These are phyloP conservation scores for Caranx ignobilis DNA, from an alignment of 2,113 vertebrate genomes.

Conservation along the genomic window DNA sequence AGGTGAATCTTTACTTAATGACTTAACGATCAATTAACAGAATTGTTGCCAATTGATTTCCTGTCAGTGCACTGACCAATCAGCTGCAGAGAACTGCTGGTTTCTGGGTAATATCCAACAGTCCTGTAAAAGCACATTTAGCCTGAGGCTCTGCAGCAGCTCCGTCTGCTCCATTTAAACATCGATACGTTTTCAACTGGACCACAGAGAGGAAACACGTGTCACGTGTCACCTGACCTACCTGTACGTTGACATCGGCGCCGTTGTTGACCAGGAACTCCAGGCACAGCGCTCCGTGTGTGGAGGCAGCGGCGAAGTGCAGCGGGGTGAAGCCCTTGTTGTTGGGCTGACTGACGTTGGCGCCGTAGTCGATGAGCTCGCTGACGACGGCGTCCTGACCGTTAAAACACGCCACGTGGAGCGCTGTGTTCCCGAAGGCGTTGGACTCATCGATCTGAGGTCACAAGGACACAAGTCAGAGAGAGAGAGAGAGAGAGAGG, in stretches of 20 bases:
- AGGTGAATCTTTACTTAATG: too few species aligned
- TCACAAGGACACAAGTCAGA: neutral
- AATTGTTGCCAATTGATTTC: too few species aligned
- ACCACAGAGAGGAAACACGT: neutral
- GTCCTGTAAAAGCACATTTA: neutral
- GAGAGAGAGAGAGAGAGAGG: too few species aligned
- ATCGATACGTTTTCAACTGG: neutral
- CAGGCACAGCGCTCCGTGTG: constrained; percentile 93
- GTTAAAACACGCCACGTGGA: constrained; percentile 96
- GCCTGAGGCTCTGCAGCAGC: too few species aligned
- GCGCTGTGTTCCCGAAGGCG: constrained; percentile 94
- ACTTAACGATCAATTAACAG: too few species aligned
- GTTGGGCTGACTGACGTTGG: constrained; percentile 96
- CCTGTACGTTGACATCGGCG: constrained; percentile 96
- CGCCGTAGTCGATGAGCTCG: constrained; percentile 95
- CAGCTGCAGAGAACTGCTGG: too few species aligned
- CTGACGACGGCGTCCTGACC: constrained; percentile 95
- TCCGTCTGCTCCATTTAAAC: neutral
- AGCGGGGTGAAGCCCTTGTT: constrained; percentile 96
- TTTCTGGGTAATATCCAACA: neutral
- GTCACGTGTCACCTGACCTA: constrained; percentile 58
- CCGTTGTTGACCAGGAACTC: constrained; percentile 96
- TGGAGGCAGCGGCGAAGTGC: constrained; percentile 96
- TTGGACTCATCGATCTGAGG: constrained; percentile 95
- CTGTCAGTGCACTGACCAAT: too few species aligned